phyloP scores from a whole-genome alignment of 2,113 vertebrate genomes.

The Cromileptes altivelis region DNA sequence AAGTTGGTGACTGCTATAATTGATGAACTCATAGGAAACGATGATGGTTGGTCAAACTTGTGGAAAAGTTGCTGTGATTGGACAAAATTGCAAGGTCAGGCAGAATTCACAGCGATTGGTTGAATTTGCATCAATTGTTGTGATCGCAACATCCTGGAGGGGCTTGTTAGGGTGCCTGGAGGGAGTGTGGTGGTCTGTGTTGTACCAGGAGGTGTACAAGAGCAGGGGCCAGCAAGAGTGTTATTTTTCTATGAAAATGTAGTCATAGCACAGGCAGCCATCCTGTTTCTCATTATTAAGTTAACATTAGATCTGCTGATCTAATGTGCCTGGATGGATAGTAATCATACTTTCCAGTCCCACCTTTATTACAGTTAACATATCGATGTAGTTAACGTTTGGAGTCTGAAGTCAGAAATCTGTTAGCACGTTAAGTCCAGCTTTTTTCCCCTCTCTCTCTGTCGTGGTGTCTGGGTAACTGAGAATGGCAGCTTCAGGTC shows the following conservation, averaged over 20 bases:
- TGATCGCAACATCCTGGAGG: too few relatives aligned
- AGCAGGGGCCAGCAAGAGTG: background rate
- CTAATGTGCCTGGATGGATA: background rate
- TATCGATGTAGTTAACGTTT: background rate
- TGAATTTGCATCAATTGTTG: too few relatives aligned
- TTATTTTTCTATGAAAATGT: constrained; percentile 21
- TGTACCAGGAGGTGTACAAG: constrained; percentile 1
- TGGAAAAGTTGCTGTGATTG: too few relatives aligned
- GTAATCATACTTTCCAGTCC: constrained; percentile 22
- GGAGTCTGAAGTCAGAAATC: background rate
- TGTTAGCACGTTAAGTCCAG: background rate
- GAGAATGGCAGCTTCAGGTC: constrained; percentile 45
- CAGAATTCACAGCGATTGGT: too few relatives aligned
- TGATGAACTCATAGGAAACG: too few relatives aligned
- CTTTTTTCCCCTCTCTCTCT: background rate
- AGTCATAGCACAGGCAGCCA: background rate
- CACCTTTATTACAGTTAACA: constrained; percentile 22
- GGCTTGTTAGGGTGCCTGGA: background rate
- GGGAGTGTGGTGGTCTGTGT: constrained; percentile 1
- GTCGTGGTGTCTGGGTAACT: background rate
- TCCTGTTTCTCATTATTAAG: constrained; percentile 5
- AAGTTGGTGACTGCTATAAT: too few relatives aligned
- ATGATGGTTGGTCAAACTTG: too few relatives aligned
- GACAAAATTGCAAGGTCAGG: too few relatives aligned
- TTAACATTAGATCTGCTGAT: constrained; percentile 30